phyloP scores from a whole-genome alignment of 2,888 invertebrate species.

The Marasmarcha lunaedactyla region DNA sequence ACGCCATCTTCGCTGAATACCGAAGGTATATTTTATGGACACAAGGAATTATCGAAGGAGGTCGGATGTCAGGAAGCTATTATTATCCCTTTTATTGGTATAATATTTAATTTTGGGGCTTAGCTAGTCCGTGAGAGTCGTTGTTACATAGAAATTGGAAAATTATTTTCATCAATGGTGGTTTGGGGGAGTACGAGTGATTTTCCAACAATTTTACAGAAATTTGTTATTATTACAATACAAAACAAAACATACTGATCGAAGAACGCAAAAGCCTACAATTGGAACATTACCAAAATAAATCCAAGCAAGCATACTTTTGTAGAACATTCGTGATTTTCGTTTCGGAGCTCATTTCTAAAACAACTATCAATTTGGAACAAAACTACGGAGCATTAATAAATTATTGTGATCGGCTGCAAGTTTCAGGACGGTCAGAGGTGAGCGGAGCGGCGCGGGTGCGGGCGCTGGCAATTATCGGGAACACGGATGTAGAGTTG shows the following conservation, averaged over 20 bases:
- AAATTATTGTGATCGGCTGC: conserved; percentile 60
- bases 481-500: conserved; percentile 21
- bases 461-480: conserved; percentile 61
- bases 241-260: no score
- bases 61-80: conserved; percentile 60
- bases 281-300: no score
- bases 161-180: conserved; percentile 50
- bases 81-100: conserved; percentile 69
- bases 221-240: no score
- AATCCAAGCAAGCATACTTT: no score
- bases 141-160: conserved; percentile 53
- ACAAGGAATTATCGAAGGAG: conserved; percentile 54
- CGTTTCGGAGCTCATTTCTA: neutral
- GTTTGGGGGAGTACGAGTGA: no score
- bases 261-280: no score
- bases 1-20: conserved; percentile 50
- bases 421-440: conserved; percentile 67
- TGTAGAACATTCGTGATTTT: no score
- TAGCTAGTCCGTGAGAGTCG: conserved; percentile 36
- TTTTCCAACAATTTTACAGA: no score
- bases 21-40: conserved; percentile 65
- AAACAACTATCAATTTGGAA: neutral
- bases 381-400: conserved; percentile 36
- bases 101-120: conserved; percentile 68
- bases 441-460: conserved; percentile 40